A percentile compares a stretch with the other conserved stretches of the same genome.
These are phyloP conservation scores for Oscheius sp. DNA, from an alignment of 2,888 invertebrate genomes.

Conservation along the genomic window DNA sequence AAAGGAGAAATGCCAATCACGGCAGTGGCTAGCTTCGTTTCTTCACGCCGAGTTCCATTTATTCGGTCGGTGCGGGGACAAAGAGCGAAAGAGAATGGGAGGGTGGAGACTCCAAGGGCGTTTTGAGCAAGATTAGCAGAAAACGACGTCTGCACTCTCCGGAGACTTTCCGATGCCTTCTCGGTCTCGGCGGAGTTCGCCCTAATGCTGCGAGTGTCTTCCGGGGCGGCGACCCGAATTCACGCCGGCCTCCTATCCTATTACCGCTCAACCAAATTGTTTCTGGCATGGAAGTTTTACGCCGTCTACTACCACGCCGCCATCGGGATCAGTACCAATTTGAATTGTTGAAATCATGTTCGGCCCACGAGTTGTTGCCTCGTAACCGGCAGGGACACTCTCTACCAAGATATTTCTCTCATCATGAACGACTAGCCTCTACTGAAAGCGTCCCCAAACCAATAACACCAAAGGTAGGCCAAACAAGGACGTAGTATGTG, in stretches of 20 bases:
- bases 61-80: background rate
- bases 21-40: background rate
- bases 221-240: slow-evolving; percentile 37
- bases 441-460: background rate
- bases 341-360: slow-evolving; percentile 44
- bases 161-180: slow-evolving; percentile 24
- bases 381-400: slow-evolving; percentile 15
- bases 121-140: slow-evolving; percentile 35
- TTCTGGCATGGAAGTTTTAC: slow-evolving; percentile 52
- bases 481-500: too few relatives aligned
- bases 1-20: slow-evolving; percentile 1
- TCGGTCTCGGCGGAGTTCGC: slow-evolving; percentile 34
- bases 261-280: slow-evolving; percentile 34
- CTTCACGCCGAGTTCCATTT: slow-evolving; percentile 6
- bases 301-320: slow-evolving; percentile 48
- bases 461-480: slow-evolving; percentile 23
- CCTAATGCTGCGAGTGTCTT: slow-evolving; percentile 36
- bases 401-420: slow-evolving; percentile 31
- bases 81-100: slow-evolving; percentile 15
- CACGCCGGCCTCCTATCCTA: slow-evolving; percentile 33
- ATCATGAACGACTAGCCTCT: slow-evolving; percentile 20
- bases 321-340: slow-evolving; percentile 56
- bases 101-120: slow-evolving; percentile 23
- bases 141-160: slow-evolving; percentile 26
- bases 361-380: slow-evolving; percentile 28